These are phyloP conservation scores for Pseudorectes ferrugineus DNA, from an alignment of 2,113 vertebrate species.

Conservation along the genomic window DNA sequence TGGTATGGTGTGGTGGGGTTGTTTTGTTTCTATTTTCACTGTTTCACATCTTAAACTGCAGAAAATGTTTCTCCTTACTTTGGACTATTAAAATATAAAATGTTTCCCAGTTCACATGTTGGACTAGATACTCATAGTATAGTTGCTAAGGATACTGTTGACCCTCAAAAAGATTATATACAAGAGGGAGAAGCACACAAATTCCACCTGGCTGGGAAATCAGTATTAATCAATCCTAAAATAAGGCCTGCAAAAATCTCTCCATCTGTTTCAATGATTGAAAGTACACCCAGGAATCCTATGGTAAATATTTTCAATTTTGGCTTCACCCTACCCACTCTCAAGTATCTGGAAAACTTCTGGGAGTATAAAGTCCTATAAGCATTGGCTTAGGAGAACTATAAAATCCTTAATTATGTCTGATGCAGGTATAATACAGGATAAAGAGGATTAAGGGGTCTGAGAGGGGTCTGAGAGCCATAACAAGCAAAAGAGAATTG, in stretches of 20 bases:
- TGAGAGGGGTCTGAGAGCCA: background rate
- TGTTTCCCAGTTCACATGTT: background rate
- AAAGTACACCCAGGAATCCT: background rate
- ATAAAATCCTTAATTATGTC: background rate
- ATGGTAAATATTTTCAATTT: background rate
- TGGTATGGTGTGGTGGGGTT: background rate
- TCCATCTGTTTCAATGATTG: background rate
- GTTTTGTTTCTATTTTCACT: background rate
- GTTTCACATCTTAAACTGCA: background rate
- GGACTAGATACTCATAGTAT: background rate
- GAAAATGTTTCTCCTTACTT: background rate
- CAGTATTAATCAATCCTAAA: background rate
- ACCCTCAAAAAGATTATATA: background rate
- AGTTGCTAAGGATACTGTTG: background rate
- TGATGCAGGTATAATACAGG: background rate
- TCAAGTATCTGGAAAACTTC: background rate
- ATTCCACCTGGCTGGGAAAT: background rate
- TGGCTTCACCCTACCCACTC: background rate
- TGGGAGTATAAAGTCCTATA: background rate
- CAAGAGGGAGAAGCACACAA: background rate
- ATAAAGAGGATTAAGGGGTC: background rate
- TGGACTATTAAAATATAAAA: background rate
- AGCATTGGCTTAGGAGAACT: background rate
- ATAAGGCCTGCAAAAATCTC: background rate
- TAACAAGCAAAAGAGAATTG: background rate